These are phyloP conservation scores for Theretra japonica DNA, from an alignment of 2,888 invertebrate genomes.

Conservation along the genomic window DNA sequence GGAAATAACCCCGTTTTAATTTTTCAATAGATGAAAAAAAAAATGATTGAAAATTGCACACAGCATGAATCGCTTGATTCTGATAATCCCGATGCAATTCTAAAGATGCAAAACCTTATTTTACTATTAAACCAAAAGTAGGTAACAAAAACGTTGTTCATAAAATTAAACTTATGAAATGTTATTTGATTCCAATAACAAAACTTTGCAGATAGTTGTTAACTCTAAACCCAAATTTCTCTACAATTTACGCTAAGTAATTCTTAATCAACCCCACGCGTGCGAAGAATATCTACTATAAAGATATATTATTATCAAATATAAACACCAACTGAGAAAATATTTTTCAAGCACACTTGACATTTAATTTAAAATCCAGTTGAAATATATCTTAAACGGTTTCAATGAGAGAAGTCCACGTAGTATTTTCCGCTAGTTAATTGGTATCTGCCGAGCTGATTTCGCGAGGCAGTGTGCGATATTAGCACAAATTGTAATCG, in stretches of 20 bases:
- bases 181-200: too few species aligned
- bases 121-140: too few species aligned
- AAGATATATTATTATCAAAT: neutral
- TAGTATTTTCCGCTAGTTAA: slow-evolving; percentile 10
- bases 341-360: neutral
- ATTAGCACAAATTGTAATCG: slow-evolving; percentile 14
- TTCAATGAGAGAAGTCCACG: neutral
- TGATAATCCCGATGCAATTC: too few species aligned
- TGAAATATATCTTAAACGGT: slow-evolving; percentile 12
- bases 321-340: neutral
- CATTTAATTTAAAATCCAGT: slow-evolving; percentile 30
- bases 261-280: neutral
- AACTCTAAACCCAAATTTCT: too few species aligned
- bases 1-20: too few species aligned
- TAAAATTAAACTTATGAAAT: too few species aligned
- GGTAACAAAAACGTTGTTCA: too few species aligned
- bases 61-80: too few species aligned
- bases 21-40: too few species aligned
- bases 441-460: slow-evolving; percentile 7
- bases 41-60: too few species aligned
- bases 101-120: too few species aligned
- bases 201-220: too few species aligned
- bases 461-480: neutral
- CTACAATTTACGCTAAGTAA: neutral
- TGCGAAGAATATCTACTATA: neutral